These are phyloP conservation scores for Dascillus cervinus DNA, from an alignment of 2,888 invertebrate species.

Conservation along the genomic window DNA sequence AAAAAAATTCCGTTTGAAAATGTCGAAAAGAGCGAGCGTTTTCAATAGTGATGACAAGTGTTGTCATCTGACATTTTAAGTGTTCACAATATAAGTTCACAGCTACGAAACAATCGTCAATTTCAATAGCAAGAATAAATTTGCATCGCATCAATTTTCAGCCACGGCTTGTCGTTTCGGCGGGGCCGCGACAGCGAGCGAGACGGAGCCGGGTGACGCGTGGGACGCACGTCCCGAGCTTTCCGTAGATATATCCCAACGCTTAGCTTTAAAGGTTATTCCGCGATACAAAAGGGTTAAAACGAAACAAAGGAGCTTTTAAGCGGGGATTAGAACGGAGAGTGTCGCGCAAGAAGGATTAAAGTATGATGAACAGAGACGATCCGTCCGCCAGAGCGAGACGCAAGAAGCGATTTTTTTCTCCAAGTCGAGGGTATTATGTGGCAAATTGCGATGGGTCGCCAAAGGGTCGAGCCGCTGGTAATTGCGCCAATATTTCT, in stretches of 20 bases:
- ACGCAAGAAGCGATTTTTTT: no score
- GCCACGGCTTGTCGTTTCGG: constrained; percentile 9
- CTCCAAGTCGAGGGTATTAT: no score
- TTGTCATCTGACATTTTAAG: constrained; percentile 27
- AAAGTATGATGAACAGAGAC: constrained; percentile 22
- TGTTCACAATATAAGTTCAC: constrained; percentile 21
- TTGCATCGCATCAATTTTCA: no score
- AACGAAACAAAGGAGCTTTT: constrained; percentile 40
- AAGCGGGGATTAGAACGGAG: constrained; percentile 36
- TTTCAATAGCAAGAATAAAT: constrained; percentile 12
- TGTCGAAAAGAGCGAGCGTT: constrained; percentile 12
- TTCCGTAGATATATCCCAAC: constrained; percentile 18
- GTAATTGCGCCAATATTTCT: no score
- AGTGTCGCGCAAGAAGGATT: constrained; percentile 27
- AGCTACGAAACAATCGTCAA: constrained; percentile 19
- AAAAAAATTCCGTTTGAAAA: no score
- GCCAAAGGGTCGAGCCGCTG: no score
- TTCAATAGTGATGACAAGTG: constrained; percentile 25
- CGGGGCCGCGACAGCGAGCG: constrained; percentile 8
- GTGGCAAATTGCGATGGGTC: no score
- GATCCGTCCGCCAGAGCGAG: constrained; percentile 6
- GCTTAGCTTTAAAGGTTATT: constrained; percentile 33
- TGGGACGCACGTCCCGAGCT: constrained; percentile 15
- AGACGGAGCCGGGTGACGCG: constrained; percentile 10
- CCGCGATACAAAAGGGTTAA: constrained; percentile 38